Conservation (phyloP, 2,113 vertebrate species). For the Callipepla californica region DNA sequence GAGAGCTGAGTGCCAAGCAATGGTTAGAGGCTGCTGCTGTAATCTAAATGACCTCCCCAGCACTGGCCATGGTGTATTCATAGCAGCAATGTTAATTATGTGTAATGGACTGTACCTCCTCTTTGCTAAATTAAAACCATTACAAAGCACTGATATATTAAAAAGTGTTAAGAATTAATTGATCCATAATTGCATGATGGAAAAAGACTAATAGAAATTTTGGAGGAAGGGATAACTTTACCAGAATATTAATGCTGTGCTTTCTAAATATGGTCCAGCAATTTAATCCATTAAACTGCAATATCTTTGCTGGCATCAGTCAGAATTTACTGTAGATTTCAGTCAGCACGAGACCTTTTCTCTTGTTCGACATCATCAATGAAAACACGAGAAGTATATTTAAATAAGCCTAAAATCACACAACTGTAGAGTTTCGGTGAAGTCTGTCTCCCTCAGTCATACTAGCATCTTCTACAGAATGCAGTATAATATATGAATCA, state of each 20-base stretch:
- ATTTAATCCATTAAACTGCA: background rate
- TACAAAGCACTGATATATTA: background rate
- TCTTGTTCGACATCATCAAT: background rate
- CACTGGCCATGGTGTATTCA: background rate
- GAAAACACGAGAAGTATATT: background rate
- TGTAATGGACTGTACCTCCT: background rate
- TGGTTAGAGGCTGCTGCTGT: background rate
- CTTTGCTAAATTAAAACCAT: background rate
- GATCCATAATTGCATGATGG: background rate
- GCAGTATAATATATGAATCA: background rate
- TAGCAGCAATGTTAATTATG: background rate
- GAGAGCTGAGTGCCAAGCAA: background rate
- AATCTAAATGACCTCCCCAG: conserved; percentile 1
- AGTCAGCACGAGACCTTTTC: background rate
- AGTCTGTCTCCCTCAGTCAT: background rate
- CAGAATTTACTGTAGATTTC: background rate
- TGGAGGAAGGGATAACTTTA: background rate
- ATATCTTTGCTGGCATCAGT: background rate
- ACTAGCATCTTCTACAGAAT: background rate
- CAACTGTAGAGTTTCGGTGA: background rate
- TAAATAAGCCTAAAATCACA: background rate
- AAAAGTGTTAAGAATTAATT: conserved; percentile 30
- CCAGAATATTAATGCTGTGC: background rate
- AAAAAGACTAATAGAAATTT: conserved; percentile 25
- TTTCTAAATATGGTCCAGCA: background rate